Evolutionary conservation across 2,113 vertebrate species (phyloP).

Genomic region (Toxostoma redivivum): DNA sequence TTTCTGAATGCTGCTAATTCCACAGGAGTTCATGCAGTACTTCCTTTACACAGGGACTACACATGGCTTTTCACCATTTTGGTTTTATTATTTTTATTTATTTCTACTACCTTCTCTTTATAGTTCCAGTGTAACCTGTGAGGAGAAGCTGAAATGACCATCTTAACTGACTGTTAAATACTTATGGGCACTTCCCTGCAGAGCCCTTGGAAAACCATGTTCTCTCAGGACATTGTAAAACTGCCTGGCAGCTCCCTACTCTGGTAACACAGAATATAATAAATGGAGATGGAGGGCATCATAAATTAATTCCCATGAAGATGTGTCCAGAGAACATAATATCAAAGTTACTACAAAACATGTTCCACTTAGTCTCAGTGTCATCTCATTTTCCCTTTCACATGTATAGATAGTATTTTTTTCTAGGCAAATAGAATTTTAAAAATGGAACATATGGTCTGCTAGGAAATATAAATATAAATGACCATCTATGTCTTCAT

Average conservation of each 20-base stretch:
- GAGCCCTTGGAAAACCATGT: background rate
- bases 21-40: background rate
- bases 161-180: conserved; percentile 20
- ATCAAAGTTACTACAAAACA: background rate
- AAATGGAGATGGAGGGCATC: background rate
- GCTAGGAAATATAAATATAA: background rate
- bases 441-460: background rate
- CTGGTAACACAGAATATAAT: background rate
- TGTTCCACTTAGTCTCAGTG: background rate
- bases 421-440: background rate
- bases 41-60: background rate
- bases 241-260: background rate
- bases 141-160: background rate
- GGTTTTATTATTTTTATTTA: conserved; percentile 45
- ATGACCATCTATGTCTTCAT: background rate
- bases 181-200: background rate
- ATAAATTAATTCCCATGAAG: background rate
- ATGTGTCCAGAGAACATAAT: background rate
- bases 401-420: background rate
- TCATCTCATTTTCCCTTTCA: background rate
- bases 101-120: conserved; percentile 37
- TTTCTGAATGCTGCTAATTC: background rate
- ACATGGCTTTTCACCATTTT: background rate
- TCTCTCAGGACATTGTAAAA: conserved; percentile 1
- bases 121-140: background rate